Base-by-base conservation (phyloP, 2,113 vertebrate genomes). In the Plotosus lineatus region DNA sequence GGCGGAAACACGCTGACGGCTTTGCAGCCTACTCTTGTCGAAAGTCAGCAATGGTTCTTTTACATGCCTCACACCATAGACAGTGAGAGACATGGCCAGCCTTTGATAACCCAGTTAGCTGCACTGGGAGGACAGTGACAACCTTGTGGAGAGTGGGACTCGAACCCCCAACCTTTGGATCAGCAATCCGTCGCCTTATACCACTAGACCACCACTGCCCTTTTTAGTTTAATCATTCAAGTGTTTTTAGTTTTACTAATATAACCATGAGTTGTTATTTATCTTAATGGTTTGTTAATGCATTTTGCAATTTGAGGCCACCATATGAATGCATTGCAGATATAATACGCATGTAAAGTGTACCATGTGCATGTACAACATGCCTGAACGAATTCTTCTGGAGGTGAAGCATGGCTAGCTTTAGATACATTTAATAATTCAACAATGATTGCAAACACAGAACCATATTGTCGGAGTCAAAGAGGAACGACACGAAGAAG, bases 401-500 rank as follows among this genome's bases (percentile, higher is more conserved):
- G 66, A 1, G 38, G 40, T 0, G 36, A 40, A 38, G 61, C 3
- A 58, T 33, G 6, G 51, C 5, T 46, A 82, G 56, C 19, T 4
- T 60, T 15, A 10, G 60, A 48, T 15, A 48, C 50, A 19, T 33
- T 7, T 3, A 11, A 8, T 58, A 50, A 44, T 51, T 28, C 53
- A 38, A 44, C 4, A 66, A 23, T n/a, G 77, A 80, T 72, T 58
- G 21, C 78, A 88, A 86, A 92, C 91, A 91, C 90, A 92, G 89
- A 90, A 89, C 84, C 87, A 90, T 90, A 90, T 90, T 91, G 90
- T 91, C 85, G 89, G 86, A 86, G 75, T 87, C 85, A 87, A 88
- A 87, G 90, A 91, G 90, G 90, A 89, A 96, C 95, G 94, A 95
- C 90, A 88, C 86, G 85, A 12, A 46, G 44, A 46, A 46, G 90